Percentiles rank a stretch among this genome's conserved stretches.
Conservation (phyloP, 2,797 vertebrate genomes). For the Pangasius macronema region DNA sequence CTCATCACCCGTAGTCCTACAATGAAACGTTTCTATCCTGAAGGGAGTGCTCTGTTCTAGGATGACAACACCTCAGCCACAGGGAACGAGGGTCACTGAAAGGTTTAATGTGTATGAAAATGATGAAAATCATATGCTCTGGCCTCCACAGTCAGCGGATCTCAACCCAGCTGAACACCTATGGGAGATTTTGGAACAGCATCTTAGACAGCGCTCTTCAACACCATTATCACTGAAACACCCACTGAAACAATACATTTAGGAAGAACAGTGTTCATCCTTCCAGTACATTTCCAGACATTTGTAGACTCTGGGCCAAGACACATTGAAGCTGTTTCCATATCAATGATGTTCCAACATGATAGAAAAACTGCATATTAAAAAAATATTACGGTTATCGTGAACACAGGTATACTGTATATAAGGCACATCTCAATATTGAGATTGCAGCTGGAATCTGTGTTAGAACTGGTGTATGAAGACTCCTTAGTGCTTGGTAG, state of each 20-base stretch:
- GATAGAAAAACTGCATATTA: neutral
- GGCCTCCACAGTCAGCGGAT: neutral
- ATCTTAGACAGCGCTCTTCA: neutral
- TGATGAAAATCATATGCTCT: neutral
- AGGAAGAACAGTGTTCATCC: neutral
- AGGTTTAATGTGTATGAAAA: neutral
- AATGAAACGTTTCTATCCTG: slow-evolving; percentile 9
- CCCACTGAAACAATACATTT: neutral
- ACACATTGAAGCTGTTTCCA: neutral
- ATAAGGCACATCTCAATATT: neutral
- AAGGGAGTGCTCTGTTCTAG: neutral
- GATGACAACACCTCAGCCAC: neutral
- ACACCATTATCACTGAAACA: neutral
- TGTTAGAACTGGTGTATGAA: neutral
- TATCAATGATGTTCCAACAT: neutral
- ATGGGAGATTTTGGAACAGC: neutral
- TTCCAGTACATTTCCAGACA: neutral
- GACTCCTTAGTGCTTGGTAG: neutral
- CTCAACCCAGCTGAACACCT: neutral
- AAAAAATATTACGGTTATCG: neutral
- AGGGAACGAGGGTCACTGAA: neutral
- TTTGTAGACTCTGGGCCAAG: neutral
- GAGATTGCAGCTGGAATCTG: neutral
- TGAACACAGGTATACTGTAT: neutral
- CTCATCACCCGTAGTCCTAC: neutral